Percentiles rank a stretch among this genome's conserved stretches.
Evolutionary conservation across 2,797 vertebrate genomes (phyloP).

Genomic region (Adrianichthys oophorus): DNA sequence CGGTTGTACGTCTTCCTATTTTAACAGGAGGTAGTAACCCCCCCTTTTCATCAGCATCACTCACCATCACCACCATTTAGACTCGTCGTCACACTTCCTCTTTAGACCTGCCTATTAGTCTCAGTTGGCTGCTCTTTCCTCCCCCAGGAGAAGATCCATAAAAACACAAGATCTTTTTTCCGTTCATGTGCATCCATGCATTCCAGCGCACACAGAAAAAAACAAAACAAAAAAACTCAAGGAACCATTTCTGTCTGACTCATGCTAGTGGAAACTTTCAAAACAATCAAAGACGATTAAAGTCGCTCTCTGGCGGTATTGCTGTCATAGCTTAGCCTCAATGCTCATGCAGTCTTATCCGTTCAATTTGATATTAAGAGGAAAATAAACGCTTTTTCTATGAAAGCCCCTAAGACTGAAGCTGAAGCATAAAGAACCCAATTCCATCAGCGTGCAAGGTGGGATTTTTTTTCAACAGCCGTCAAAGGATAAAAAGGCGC

Average conservation of each 20-base stretch:
- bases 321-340: too few relatives aligned
- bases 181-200: conserved; percentile 19
- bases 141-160: conserved; percentile 33
- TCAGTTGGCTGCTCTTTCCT: conserved; percentile 55
- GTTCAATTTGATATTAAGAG: too few relatives aligned
- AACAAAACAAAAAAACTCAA: background rate
- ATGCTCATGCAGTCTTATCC: too few relatives aligned
- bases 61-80: conserved; percentile 38
- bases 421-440: background rate
- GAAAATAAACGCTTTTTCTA: too few relatives aligned
- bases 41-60: conserved; percentile 50
- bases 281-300: too few relatives aligned
- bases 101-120: conserved; percentile 63
- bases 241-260: conserved; percentile 3
- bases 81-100: conserved; percentile 57
- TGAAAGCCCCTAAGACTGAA: background rate
- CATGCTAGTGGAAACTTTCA: too few relatives aligned
- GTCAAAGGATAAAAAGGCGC: background rate
- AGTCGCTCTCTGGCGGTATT: too few relatives aligned
- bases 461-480: background rate
- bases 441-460: background rate
- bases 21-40: conserved; percentile 57
- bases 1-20: conserved; percentile 56
- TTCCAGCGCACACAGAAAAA: conserved; percentile 5
- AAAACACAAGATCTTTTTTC: conserved; percentile 44